phyloP scores from a whole-genome alignment of 2,888 invertebrate genomes.

The Chironomus tentans region DNA sequence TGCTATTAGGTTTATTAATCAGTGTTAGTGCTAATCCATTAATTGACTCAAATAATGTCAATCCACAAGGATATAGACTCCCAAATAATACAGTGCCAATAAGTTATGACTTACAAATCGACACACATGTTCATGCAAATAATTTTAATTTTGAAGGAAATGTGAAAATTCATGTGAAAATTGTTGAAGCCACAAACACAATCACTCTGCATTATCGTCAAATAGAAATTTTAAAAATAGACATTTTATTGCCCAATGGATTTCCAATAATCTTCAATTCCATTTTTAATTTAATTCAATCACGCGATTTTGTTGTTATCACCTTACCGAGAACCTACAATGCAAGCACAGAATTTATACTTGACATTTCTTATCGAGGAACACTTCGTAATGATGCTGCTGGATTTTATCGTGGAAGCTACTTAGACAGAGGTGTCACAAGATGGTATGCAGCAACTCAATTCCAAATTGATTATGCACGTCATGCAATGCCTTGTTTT shows the following conservation, averaged over 20 bases:
- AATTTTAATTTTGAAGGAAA: background rate
- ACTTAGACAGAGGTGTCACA: background rate
- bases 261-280: background rate
- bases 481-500: conserved; percentile 58
- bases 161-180: background rate
- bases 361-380: background rate
- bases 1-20: no score
- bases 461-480: conserved; percentile 50
- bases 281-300: background rate
- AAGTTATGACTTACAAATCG: conserved; percentile 43
- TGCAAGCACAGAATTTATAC: background rate
- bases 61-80: conserved; percentile 39
- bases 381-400: background rate
- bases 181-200: background rate
- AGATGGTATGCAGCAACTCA: conserved; percentile 48
- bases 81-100: conserved; percentile 47
- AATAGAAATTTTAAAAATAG: background rate
- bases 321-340: background rate
- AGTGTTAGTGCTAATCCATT: no score
- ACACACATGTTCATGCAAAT: conserved; percentile 34
- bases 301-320: background rate
- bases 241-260: background rate
- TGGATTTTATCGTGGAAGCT: conserved; percentile 4
- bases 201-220: conserved; percentile 2
- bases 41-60: no score